Base-by-base conservation (phyloP, 1,140 invertebrate genomes). In the Polyergus mexicanus region DNA sequence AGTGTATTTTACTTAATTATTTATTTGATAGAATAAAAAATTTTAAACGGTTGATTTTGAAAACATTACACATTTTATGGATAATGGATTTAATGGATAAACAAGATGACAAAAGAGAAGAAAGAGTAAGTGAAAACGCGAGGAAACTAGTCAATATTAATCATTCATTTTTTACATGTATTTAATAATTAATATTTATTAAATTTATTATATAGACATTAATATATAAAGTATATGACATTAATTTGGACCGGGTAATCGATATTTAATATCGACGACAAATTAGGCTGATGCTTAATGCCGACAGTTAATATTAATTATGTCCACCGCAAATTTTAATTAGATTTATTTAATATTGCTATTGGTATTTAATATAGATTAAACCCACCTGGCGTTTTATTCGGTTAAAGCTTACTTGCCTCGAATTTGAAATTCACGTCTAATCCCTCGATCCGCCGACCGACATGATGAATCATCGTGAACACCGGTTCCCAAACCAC, bases 401-500 rank as follows among this genome's bases (percentile, higher is more conserved):
- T 81, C n/a, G 11, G n/a, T 51, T n/a, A 13, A 62, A 54, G 3
- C 58, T 10, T 54, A 84, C 41, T 89, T 91, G 97, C 97, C 95
- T 97, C 95, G 89, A 97, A 97, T 93, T 97, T 97, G 16, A 95
- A 94, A 60, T 96, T 96, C 1, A 97, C 96, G 3, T 95, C 94
- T 94, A 89, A 90, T 3, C 96, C 96, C 84, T 97, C 96, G 85
- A 98, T 96, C 76, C 97, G 96, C 84, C 96, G 95, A 38, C 97
- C 97, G 51, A 98, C 95, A 87, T 97, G 97, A 92, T 98, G 97
- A 44, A 98, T 97, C 95, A 98, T 97, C 10, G 97, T 97, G 91
- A 97, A 97, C 2, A 97, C 96, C 1, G 97, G 97, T 90, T 97
- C 96, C 97, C 97, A 98, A 0, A 97, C 97, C 0, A 97, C 93